Percentiles rank a stretch among this genome's conserved stretches.
Conservation (phyloP, 2,888 invertebrate genomes). For the Cryptophagus acutangulus region DNA sequence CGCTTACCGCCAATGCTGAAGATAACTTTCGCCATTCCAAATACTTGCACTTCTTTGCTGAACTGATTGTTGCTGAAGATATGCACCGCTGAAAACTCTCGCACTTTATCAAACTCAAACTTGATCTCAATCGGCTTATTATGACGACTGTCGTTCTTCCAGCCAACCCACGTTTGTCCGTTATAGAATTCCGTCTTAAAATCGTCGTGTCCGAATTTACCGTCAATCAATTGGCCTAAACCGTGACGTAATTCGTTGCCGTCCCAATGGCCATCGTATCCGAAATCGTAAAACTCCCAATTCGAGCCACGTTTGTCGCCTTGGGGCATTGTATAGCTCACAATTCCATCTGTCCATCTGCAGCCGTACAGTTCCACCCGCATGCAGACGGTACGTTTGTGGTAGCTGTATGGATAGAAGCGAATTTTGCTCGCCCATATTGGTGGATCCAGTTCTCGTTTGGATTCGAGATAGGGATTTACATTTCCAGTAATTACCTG, state of each 20-base stretch:
- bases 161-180: conserved; percentile 83
- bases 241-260: conserved; percentile 66
- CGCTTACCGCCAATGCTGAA: conserved; percentile 76
- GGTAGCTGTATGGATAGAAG: conserved; percentile 80
- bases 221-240: conserved; percentile 81
- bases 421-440: conserved; percentile 82
- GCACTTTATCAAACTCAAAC: conserved; percentile 80
- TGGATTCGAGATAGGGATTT: conserved; percentile 77
- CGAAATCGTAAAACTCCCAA: conserved; percentile 73
- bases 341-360: conserved; percentile 76
- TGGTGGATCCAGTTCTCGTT: conserved; percentile 72
- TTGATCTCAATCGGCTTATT: conserved; percentile 62
- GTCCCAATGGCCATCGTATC: conserved; percentile 81
- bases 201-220: conserved; percentile 72
- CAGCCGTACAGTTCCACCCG: conserved; percentile 88
- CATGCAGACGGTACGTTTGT: conserved; percentile 85
- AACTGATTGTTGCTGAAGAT: conserved; percentile 83
- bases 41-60: conserved; percentile 79
- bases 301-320: conserved; percentile 77
- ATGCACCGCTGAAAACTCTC: conserved; percentile 80
- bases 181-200: conserved; percentile 61
- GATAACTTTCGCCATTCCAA: conserved; percentile 69
- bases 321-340: conserved; percentile 83
- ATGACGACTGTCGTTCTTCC: conserved; percentile 72
- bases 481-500: conserved; percentile 80